Evolutionary conservation across 2,888 invertebrate genomes (phyloP), one percentile per base, ranked within the genome.

Genomic region (Neria commutata): DNA sequence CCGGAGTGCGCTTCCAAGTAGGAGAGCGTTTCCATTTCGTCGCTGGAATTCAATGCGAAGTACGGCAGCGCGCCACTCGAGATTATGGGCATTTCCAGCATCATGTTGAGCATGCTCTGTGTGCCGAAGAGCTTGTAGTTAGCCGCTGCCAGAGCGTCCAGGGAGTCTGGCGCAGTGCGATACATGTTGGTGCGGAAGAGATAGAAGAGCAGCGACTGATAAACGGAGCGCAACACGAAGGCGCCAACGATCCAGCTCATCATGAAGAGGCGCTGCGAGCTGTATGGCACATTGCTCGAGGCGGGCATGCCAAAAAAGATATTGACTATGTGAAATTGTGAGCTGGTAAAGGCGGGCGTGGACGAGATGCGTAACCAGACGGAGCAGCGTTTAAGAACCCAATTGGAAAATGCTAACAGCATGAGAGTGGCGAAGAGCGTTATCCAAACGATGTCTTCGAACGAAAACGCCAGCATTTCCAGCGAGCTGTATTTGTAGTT

Each of bases 201-300:
- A 25, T 76, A 67, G 29, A 67, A 77, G 1, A 77, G 48, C 5
- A 71, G 60, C 2, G 73, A 72, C 48, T 77, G 76, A 47, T 78
- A 78, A 3, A 68, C 66, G 11, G 67, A 67, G 8, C 78, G 75
- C 14, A 70, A 19, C 8, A 70, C 49, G 14, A 69, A 49, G 4
- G 42, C 52, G 14, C 16, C 37, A 50, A 59, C 54, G 11, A 62
- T 11, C 59, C 62, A 62, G 3, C 37, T 37, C n/a, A 37, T 14
- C 4, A 4, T 11, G 24, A 61, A 64, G 2, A 71, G 24, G 0
- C 67, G 69, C 1, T 62, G 37, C 2, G 65, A 54, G 8, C 61
- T 62, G 1, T 54, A 58, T 11, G 4, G 24, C 0, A 68, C 62
- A 3, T 26, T 8, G 6, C 58, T 45, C 34, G n/a, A 10, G 6